Evolutionary conservation across 2,888 invertebrate species (phyloP).

Genomic region (Syrista parreyssii): DNA sequence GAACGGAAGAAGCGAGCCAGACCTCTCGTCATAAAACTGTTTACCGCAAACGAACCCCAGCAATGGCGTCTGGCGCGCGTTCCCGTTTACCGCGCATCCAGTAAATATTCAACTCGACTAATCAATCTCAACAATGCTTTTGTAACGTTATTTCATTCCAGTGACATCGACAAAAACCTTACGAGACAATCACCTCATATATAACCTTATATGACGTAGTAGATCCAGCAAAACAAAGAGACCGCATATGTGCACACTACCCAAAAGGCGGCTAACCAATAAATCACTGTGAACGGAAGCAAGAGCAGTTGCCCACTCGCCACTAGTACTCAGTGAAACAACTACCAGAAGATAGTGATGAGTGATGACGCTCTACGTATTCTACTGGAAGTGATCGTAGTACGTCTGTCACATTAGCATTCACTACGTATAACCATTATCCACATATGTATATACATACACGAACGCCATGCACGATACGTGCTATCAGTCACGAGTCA

Average conservation of each 20-base stretch:
- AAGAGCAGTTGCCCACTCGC: slow-evolving; percentile 23
- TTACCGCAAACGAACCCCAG: slow-evolving; percentile 21
- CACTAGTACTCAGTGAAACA: not conserved
- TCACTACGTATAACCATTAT: not conserved
- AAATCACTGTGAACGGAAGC: slow-evolving; percentile 44
- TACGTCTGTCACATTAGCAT: not conserved
- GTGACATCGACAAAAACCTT: not conserved
- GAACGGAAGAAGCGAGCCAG: slow-evolving; percentile 15
- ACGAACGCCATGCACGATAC: not conserved
- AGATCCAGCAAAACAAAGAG: not conserved
- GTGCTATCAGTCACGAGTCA: not conserved
- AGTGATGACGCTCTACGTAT: not conserved
- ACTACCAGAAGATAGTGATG: not conserved
- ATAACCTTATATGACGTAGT: not conserved
- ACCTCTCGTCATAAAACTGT: slow-evolving; percentile 18
- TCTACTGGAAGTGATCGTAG: not conserved
- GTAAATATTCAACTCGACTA: not conserved
- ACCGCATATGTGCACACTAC: not conserved
- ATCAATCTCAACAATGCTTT: not conserved
- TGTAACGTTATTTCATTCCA: not conserved
- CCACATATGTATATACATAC: not conserved
- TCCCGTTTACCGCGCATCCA: not conserved
- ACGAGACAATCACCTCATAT: not conserved
- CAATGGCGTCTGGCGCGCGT: slow-evolving; percentile 9
- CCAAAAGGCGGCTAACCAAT: slow-evolving; percentile 24